Conservation (phyloP, 2,888 invertebrate genomes). For the Vannuccia rotundouncinata region DNA sequence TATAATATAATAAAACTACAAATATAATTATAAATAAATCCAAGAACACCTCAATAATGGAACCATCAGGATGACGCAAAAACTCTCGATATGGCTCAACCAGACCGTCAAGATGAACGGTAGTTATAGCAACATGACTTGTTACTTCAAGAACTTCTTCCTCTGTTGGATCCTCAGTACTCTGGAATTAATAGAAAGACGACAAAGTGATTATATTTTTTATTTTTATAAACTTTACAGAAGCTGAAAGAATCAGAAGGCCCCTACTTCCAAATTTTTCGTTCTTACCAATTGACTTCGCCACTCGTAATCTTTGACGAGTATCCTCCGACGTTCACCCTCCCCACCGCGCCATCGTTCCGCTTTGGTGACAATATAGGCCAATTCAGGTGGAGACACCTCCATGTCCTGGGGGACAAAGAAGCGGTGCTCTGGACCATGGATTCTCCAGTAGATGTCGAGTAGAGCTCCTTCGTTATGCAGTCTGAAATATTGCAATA, state of each 20-base stretch:
- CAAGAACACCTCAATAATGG: conserved; percentile 49
- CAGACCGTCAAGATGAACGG: conserved; percentile 52
- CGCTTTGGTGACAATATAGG: conserved; percentile 46
- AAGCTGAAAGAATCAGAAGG: too few relatives aligned
- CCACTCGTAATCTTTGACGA: conserved; percentile 54
- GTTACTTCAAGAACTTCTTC: conserved; percentile 45
- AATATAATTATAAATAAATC: neutral
- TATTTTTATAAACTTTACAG: too few relatives aligned
- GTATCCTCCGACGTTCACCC: conserved; percentile 50
- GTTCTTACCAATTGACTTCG: conserved; percentile 50
- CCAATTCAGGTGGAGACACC: conserved; percentile 52
- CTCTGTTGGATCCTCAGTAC: neutral
- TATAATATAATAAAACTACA: neutral
- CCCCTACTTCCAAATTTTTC: too few relatives aligned
- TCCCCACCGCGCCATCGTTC: conserved; percentile 54
- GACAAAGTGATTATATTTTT: too few relatives aligned
- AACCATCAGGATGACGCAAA: conserved; percentile 52
- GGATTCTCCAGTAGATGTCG: conserved; percentile 53
- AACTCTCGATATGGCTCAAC: conserved; percentile 52
- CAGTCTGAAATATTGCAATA: conserved; percentile 44
- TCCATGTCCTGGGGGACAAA: conserved; percentile 54
- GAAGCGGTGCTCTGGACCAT: conserved; percentile 48
- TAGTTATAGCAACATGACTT: conserved; percentile 53
- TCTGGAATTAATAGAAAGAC: too few relatives aligned
- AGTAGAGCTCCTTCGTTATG: conserved; percentile 55